Conservation (phyloP, 2,113 vertebrate species). For the Hepsetus odoe region DNA sequence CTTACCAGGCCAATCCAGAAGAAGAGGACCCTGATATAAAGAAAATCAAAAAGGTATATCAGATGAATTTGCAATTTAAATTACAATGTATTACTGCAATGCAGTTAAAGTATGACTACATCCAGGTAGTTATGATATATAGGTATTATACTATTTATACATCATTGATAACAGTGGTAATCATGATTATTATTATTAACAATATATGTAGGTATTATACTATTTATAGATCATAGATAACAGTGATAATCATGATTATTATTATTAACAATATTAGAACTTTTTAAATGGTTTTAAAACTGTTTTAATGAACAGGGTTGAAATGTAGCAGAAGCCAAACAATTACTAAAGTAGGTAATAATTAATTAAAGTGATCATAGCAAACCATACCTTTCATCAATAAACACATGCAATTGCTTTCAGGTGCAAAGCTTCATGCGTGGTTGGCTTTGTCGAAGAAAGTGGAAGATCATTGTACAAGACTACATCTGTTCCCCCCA, state of each 20-base stretch:
- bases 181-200: neutral
- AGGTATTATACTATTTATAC: neutral
- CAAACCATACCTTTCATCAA: neutral
- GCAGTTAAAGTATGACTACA: no score
- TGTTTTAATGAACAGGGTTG: no score
- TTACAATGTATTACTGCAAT: neutral
- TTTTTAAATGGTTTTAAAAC: no score
- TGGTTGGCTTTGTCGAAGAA: slow-evolving; percentile 94
- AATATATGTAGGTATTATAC: neutral
- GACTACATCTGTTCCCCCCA: slow-evolving; percentile 98
- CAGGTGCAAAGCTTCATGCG: slow-evolving; percentile 98
- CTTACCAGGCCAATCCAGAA: slow-evolving; percentile 84
- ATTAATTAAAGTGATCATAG: no score
- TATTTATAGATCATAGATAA: neutral
- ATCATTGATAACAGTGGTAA: neutral
- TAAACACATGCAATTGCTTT: neutral
- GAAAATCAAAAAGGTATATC: slow-evolving; percentile 94
- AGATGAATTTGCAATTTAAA: neutral
- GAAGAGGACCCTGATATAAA: slow-evolving; percentile 96
- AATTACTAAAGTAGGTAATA: no score
- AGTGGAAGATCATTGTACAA: slow-evolving; percentile 98
- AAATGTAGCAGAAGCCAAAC: no score
- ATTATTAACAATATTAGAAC: no score
- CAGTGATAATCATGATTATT: neutral
- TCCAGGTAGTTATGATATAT: no score